Percentiles rank a stretch among this genome's conserved stretches.
These are phyloP conservation scores for Neodiprion virginianus DNA, from an alignment of 1,140 invertebrate species.

Conservation along the genomic window DNA sequence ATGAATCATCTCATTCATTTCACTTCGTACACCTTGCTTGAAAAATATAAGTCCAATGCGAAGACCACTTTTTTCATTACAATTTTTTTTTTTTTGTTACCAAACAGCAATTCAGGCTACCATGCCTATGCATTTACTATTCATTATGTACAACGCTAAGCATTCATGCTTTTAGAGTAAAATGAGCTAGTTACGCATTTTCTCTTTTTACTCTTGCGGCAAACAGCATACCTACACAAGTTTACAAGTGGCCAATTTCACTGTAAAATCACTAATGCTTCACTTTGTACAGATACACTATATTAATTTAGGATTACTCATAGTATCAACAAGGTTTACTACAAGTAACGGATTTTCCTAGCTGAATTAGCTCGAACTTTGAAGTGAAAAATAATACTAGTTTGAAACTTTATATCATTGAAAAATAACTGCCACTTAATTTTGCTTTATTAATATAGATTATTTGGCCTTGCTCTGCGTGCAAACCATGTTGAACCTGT, in stretches of 20 bases:
- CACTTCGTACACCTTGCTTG: conserved; percentile 36
- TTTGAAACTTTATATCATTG: conserved; percentile 42
- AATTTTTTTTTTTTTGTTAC: conserved; percentile 37
- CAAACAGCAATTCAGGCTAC: conserved; percentile 48
- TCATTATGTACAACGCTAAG: not conserved
- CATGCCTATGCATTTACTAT: conserved; percentile 50
- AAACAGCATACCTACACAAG: too few species aligned
- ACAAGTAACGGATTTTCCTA: not conserved
- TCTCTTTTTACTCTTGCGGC: too few species aligned
- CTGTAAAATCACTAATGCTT: not conserved
- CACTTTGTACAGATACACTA: not conserved
- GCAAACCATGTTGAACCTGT: not conserved
- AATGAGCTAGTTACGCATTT: too few species aligned
- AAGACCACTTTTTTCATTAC: conserved; percentile 43
- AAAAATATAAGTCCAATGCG: conserved; percentile 57
- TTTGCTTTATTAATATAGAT: not conserved
- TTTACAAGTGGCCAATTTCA: too few species aligned
- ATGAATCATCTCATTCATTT: not conserved
- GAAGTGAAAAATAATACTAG: conserved; percentile 46
- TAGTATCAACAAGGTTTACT: conserved; percentile 7
- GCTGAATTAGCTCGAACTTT: not conserved
- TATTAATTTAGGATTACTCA: not conserved
- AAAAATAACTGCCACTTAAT: conserved; percentile 54
- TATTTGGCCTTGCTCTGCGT: not conserved
- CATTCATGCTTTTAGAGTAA: too few species aligned